These are phyloP conservation scores for Osmerus mordax DNA, from an alignment of 2,113 vertebrate genomes.

Conservation along the genomic window DNA sequence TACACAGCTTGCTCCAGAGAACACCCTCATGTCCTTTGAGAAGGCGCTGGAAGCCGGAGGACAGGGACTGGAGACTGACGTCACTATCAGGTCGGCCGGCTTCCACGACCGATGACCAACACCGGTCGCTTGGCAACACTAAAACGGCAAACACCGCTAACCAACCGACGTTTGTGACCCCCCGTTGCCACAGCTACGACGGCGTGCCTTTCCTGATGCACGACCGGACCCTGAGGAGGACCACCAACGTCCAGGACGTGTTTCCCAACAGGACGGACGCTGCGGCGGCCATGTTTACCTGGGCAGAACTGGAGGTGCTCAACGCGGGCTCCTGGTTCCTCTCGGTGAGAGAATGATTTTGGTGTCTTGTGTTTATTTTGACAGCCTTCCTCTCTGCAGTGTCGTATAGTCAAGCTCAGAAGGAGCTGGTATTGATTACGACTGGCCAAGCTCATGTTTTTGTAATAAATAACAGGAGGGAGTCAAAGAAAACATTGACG, in stretches of 20 bases:
- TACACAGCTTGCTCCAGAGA: slow-evolving; percentile 84
- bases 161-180: neutral
- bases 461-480: no score
- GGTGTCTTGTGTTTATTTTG: neutral
- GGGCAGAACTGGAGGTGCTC: slow-evolving; percentile 75
- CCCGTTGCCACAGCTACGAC: slow-evolving; percentile 71
- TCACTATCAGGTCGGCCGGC: slow-evolving; percentile 79
- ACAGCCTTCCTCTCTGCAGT: neutral
- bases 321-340: slow-evolving; percentile 90
- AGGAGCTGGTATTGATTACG: no score
- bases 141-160: neutral
- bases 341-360: slow-evolving; percentile 54
- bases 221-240: slow-evolving; percentile 79
- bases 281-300: slow-evolving; percentile 70
- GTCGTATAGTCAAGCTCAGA: no score
- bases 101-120: neutral
- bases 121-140: neutral
- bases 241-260: slow-evolving; percentile 79
- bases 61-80: slow-evolving; percentile 83
- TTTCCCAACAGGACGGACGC: slow-evolving; percentile 63
- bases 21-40: slow-evolving; percentile 89
- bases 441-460: no score
- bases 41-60: slow-evolving; percentile 80
- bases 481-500: no score
- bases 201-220: slow-evolving; percentile 92